These are phyloP conservation scores for Lycocerus yunnanus DNA, from an alignment of 2,888 invertebrate species.

Conservation along the genomic window DNA sequence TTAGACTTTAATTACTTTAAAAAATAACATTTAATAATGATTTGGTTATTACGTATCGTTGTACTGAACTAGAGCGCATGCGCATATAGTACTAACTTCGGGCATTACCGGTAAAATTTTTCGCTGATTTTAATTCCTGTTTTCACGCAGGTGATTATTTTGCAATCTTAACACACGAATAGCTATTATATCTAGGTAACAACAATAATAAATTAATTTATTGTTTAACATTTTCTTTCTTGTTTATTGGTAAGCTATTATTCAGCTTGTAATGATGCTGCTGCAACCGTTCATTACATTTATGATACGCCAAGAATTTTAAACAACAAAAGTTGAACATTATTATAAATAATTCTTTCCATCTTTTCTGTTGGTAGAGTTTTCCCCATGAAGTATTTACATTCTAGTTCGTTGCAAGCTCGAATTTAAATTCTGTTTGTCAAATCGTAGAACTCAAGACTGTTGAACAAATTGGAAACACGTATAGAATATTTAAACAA, in stretches of 20 bases:
- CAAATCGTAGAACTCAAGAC: conserved; percentile 40
- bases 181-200: too few species aligned
- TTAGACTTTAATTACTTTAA: too few species aligned
- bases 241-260: background rate
- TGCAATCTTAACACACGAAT: too few species aligned
- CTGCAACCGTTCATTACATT: background rate
- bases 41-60: too few species aligned
- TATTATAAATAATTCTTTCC: conserved; percentile 45
- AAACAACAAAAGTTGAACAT: conserved; percentile 40
- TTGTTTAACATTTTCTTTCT: too few species aligned
- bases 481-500: conserved; percentile 31
- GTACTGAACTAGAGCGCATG: too few species aligned
- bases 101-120: too few species aligned
- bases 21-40: too few species aligned
- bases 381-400: conserved; percentile 46
- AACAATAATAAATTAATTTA: too few species aligned
- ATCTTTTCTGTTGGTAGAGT: conserved; percentile 43
- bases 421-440: conserved; percentile 47
- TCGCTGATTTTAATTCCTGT: too few species aligned
- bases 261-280: background rate
- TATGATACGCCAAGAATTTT: background rate
- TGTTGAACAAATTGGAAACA: conserved; percentile 31
- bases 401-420: conserved; percentile 41
- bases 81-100: too few species aligned
- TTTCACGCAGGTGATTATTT: too few species aligned